phyloP scores from a whole-genome alignment of 64 coral and sea anemone genomes.

The Orbicella faveolata region DNA sequence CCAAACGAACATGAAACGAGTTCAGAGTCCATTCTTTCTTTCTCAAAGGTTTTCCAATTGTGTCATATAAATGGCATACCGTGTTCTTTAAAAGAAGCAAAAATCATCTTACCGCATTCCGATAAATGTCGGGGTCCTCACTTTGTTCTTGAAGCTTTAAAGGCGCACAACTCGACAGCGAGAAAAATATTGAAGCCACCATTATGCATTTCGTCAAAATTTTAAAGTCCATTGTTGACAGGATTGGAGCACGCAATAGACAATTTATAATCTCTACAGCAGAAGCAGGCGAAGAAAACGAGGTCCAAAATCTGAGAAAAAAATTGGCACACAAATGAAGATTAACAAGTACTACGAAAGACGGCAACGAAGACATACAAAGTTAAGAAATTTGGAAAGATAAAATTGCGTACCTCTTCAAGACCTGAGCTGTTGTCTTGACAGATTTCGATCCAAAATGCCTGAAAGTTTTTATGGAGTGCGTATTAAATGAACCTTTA shows the following conservation, averaged over 20 bases:
- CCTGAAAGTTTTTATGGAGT: background rate
- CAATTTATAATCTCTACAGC: background rate
- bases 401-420: background rate
- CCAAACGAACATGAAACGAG: too few species aligned
- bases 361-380: background rate
- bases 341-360: background rate
- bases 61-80: background rate
- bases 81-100: background rate
- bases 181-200: background rate
- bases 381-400: background rate
- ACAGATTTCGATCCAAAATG: constrained; percentile 6
- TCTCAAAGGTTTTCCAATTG: too few species aligned
- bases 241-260: background rate
- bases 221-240: background rate
- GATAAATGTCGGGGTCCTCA: background rate
- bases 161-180: background rate
- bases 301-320: background rate
- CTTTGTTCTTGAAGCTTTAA: background rate
- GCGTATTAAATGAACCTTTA: background rate
- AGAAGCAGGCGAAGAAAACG: background rate
- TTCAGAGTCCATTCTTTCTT: too few species aligned
- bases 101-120: constrained; percentile 4
- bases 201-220: background rate
- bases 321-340: background rate
- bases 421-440: background rate